These are phyloP conservation scores for Trinectes maculatus DNA, from an alignment of 2,113 vertebrate genomes.

Conservation along the genomic window DNA sequence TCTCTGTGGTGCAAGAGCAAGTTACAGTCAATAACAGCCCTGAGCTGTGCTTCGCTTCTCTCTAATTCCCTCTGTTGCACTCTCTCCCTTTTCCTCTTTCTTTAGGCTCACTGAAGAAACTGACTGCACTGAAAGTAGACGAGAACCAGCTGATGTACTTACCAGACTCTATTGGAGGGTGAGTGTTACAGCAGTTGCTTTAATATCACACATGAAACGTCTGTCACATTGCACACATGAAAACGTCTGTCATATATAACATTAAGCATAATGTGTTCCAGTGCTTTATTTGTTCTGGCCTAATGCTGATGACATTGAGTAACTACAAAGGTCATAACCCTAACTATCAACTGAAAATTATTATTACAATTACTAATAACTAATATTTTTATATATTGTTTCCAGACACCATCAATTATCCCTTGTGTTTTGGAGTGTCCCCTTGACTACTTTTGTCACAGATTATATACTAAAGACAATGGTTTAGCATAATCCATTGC, in stretches of 20 bases:
- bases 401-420: conserved; percentile 63
- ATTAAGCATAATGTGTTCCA: conserved; percentile 16
- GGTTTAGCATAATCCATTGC: conserved; percentile 70
- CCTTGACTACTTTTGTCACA: conserved; percentile 48
- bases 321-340: too few species aligned
- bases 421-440: conserved; percentile 37
- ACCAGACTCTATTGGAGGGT: conserved; percentile 96
- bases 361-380: background rate
- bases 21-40: conserved; percentile 45
- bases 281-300: conserved; percentile 12
- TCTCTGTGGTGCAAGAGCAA: conserved; percentile 31
- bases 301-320: conserved; percentile 9
- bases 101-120: conserved; percentile 92
- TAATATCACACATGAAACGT: conserved; percentile 20
- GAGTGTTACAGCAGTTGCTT: conserved; percentile 58
- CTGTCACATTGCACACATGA: conserved; percentile 21
- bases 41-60: conserved; percentile 2
- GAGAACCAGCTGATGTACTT: conserved; percentile 97
- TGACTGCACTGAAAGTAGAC: conserved; percentile 95
- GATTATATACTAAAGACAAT: conserved; percentile 69
- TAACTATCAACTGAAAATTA: conserved; percentile 2
- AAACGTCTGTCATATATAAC: conserved; percentile 37
- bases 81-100: background rate
- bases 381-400: conserved; percentile 47
- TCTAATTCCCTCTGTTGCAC: conserved; percentile 9